These are phyloP conservation scores for Emmelina monodactyla DNA, from an alignment of 2,888 invertebrate species.

Conservation along the genomic window DNA sequence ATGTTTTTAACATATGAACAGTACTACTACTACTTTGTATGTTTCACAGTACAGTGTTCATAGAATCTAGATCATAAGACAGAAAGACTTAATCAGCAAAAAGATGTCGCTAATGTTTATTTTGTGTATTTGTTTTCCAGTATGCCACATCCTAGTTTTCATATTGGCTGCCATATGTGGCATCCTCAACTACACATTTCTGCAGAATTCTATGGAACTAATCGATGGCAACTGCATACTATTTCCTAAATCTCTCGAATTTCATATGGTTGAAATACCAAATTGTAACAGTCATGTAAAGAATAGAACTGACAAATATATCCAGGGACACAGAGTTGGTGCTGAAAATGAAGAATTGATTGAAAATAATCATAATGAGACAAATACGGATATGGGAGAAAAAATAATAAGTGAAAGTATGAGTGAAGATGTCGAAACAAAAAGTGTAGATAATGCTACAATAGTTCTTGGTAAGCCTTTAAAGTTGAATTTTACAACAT, in stretches of 20 bases:
- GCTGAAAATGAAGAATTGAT: slow-evolving; percentile 1
- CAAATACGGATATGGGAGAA: slow-evolving; percentile 20
- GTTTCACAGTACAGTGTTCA: too few relatives aligned
- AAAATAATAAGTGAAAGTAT: slow-evolving; percentile 17
- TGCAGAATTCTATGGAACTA: slow-evolving; percentile 40
- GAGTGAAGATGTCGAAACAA: slow-evolving; percentile 13
- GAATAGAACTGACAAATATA: slow-evolving; percentile 7
- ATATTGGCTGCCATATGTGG: slow-evolving; percentile 40
- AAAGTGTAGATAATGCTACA: slow-evolving; percentile 20
- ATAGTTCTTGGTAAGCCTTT: slow-evolving; percentile 26
- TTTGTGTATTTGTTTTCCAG: too few relatives aligned
- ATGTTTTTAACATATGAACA: too few relatives aligned
- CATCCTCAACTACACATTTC: slow-evolving; percentile 42
- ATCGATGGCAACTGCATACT: slow-evolving; percentile 40
- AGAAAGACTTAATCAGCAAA: too few relatives aligned
- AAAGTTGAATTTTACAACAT: too few relatives aligned
- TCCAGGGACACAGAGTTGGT: slow-evolving; percentile 8
- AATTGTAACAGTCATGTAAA: slow-evolving; percentile 5
- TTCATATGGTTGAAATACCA: slow-evolving; percentile 26
- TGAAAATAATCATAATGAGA: slow-evolving; percentile 7
- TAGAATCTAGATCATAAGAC: too few relatives aligned
- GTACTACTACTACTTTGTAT: too few relatives aligned
- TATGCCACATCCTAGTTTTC: slow-evolving; percentile 44
- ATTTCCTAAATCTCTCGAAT: slow-evolving; percentile 35
- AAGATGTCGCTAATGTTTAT: background rate